Conservation (phyloP, 1,140 invertebrate genomes). For the Aphis craccivora region DNA sequence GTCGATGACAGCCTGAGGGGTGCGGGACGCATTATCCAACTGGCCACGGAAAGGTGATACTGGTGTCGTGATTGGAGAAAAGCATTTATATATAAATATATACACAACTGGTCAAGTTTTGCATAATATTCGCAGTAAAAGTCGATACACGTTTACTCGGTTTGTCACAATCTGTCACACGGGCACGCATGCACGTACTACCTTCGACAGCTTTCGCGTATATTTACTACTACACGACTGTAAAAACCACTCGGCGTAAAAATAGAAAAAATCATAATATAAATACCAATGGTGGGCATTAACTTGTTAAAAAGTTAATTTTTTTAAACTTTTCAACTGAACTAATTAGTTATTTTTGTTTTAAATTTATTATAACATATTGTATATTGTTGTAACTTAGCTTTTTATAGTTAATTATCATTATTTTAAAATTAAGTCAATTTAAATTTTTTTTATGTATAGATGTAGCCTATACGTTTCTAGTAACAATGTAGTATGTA, state of each 20-base stretch:
- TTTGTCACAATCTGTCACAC: constrained; percentile 49
- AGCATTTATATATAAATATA: background rate
- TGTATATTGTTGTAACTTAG: no score
- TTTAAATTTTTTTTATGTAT: no score
- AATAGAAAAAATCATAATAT: background rate
- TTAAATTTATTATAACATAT: no score
- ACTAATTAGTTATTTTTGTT: no score
- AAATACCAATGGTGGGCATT: background rate
- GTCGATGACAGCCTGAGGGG: background rate
- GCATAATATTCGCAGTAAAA: constrained; percentile 54
- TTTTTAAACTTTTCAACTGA: no score
- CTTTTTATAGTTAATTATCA: no score
- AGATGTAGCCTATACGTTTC: no score
- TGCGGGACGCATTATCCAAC: constrained; percentile 12
- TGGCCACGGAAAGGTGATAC: constrained; percentile 41
- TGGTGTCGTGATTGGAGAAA: constrained; percentile 54
- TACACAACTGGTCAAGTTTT: constrained; percentile 53
- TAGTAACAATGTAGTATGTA: no score
- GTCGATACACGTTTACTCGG: constrained; percentile 41
- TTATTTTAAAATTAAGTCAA: no score
- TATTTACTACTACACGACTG: background rate
- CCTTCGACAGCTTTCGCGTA: background rate
- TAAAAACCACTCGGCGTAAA: background rate
- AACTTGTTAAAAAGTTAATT: no score
- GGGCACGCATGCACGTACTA: background rate